phyloP scores from a whole-genome alignment of 2,113 vertebrate genomes.

The Sitta europaea region DNA sequence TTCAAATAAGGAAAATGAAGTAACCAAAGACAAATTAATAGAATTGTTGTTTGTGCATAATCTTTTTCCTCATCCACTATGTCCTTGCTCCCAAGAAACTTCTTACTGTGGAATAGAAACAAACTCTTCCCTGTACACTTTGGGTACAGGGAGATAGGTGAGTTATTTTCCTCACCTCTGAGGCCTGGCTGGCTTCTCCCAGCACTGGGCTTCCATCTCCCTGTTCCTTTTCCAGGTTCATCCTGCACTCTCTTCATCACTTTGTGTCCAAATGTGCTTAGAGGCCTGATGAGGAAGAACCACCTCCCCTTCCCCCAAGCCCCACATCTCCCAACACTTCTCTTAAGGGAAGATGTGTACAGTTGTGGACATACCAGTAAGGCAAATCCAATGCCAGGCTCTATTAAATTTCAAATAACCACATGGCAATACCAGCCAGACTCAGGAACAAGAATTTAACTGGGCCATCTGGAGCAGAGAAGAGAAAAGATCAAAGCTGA shows the following conservation, averaged over 20 bases:
- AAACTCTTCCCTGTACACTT: background rate
- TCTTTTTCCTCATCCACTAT: background rate
- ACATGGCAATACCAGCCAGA: background rate
- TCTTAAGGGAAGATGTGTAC: rapidly evolving
- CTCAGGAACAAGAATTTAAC: background rate
- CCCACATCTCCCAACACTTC: background rate
- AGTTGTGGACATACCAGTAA: background rate
- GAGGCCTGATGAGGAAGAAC: background rate
- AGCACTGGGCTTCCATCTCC: background rate
- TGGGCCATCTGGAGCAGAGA: background rate
- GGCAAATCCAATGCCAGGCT: background rate
- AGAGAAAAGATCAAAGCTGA: background rate
- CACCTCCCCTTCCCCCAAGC: background rate
- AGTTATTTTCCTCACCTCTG: background rate
- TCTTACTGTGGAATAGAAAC: background rate
- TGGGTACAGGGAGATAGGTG: background rate
- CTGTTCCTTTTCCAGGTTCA: background rate
- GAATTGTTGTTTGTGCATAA: background rate
- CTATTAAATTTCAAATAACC: background rate
- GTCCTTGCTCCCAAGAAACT: background rate
- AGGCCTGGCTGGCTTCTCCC: background rate
- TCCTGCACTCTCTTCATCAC: background rate
- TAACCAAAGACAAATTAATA: background rate
- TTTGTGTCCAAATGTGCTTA: background rate
- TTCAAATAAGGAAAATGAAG: background rate